Conservation (phyloP, 2,888 invertebrate species). For the Eupithecia insigniata region DNA sequence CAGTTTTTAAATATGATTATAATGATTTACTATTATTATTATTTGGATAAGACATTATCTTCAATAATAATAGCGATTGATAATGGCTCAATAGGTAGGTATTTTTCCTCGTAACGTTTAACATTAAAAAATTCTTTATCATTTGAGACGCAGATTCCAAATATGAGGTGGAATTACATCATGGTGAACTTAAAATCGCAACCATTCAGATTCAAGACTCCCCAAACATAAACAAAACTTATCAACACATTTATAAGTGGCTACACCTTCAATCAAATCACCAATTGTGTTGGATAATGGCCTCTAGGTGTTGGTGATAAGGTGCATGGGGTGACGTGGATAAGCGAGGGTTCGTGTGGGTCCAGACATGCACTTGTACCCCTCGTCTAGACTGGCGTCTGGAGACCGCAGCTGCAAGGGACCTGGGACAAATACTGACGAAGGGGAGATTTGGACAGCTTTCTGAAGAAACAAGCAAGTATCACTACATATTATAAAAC, state of each 20-base stretch:
- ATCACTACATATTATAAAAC: no score
- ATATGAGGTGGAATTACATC: neutral
- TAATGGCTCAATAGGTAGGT: no score
- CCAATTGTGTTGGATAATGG: constrained; percentile 35
- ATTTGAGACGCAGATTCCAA: no score
- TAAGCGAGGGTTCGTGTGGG: constrained; percentile 69
- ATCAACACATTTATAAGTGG: constrained; percentile 27
- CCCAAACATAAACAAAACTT: constrained; percentile 42
- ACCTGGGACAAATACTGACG: constrained; percentile 51
- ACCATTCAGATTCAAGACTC: constrained; percentile 26
- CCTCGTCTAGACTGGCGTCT: constrained; percentile 79
- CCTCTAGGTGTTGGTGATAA: constrained; percentile 36
- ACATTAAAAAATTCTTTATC: no score
- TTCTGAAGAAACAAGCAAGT: neutral
- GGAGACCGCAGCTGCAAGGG: constrained; percentile 56
- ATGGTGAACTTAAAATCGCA: constrained; percentile 10
- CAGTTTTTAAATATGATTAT: no score
- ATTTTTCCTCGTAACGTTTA: no score
- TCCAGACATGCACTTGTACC: constrained; percentile 82
- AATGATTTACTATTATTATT: no score
- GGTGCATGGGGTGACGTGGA: constrained; percentile 32
- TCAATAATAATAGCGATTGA: no score
- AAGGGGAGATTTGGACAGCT: neutral
- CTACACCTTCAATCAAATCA: constrained; percentile 33
- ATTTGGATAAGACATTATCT: no score